phyloP scores from a whole-genome alignment of 2,797 vertebrate genomes.

The Rhabdomys pumilio region DNA sequence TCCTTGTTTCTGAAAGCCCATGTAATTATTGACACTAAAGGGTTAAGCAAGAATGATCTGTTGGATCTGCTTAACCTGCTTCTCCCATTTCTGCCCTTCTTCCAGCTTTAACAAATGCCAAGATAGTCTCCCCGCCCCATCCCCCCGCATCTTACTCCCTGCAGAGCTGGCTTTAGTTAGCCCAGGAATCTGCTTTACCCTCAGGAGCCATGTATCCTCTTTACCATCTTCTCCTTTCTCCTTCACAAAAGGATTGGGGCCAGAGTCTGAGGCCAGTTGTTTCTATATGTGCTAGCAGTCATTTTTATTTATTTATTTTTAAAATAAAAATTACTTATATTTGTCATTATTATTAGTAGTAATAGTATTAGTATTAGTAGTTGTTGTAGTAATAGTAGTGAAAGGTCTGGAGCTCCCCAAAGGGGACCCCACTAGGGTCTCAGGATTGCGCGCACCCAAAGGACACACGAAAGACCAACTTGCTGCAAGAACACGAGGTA shows the following conservation, averaged over 20 bases:
- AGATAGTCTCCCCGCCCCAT: too few species aligned
- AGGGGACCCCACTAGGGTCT: too few species aligned
- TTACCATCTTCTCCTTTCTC: not conserved
- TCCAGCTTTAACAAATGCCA: not conserved
- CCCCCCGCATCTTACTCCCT: not conserved
- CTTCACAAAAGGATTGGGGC: not conserved
- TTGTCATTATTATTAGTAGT: not conserved
- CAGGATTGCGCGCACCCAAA: too few species aligned
- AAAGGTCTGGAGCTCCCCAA: too few species aligned
- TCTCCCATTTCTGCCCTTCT: constrained; percentile 13
- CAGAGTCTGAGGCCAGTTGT: not conserved
- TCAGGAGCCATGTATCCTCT: not conserved
- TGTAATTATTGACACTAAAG: not conserved
- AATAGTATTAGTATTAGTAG: not conserved
- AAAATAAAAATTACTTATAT: not conserved
- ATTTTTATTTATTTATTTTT: not conserved
- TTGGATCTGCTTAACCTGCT: not conserved
- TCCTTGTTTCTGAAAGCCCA: not conserved
- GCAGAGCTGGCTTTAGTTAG: not conserved
- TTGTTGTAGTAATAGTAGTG: not conserved
- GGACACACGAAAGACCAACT: too few species aligned
- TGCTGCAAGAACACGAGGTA: too few species aligned
- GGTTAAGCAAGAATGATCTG: too few species aligned
- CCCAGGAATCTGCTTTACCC: not conserved
- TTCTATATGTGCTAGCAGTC: not conserved